phyloP scores from a whole-genome alignment of 2,888 invertebrate species.

The Agelastica alni region DNA sequence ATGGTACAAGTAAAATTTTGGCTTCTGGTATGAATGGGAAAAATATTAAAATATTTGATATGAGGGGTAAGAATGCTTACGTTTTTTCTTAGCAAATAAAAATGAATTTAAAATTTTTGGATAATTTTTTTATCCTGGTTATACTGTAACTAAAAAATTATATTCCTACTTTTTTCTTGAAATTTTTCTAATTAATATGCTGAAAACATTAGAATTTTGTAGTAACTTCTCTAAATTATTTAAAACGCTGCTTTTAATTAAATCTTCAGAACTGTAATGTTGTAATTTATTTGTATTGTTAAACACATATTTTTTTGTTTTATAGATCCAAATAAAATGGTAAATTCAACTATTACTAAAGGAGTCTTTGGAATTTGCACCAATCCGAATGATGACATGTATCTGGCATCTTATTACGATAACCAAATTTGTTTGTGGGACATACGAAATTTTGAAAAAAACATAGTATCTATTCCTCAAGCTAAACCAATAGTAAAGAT shows the following conservation, averaged over 20 bases:
- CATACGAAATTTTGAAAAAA: conserved; percentile 81
- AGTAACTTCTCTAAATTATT: too few relatives aligned
- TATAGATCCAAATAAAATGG: conserved; percentile 73
- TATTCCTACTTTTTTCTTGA: too few relatives aligned
- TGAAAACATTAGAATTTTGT: too few relatives aligned
- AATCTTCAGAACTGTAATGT: too few relatives aligned
- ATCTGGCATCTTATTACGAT: conserved; percentile 83
- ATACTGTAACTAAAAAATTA: too few relatives aligned
- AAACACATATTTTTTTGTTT: conserved; percentile 19
- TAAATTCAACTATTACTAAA: conserved; percentile 72
- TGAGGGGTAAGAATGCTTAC: conserved; percentile 71
- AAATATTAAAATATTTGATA: conserved; percentile 84
- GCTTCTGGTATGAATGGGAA: conserved; percentile 91
- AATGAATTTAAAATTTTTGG: too few relatives aligned
- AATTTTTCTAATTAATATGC: too few relatives aligned
- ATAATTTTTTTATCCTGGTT: too few relatives aligned
- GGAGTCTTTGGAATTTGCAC: conserved; percentile 82
- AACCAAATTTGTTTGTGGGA: conserved; percentile 88
- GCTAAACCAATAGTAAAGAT: conserved; percentile 73
- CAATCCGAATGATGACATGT: conserved; percentile 76
- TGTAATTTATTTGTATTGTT: too few relatives aligned
- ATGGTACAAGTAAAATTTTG: conserved; percentile 72
- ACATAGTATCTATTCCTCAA: conserved; percentile 74
- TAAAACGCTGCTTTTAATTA: too few relatives aligned
- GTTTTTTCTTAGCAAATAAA: too few relatives aligned